Conservation (phyloP, 2,113 vertebrate species). For the Rhinogobius similis region DNA sequence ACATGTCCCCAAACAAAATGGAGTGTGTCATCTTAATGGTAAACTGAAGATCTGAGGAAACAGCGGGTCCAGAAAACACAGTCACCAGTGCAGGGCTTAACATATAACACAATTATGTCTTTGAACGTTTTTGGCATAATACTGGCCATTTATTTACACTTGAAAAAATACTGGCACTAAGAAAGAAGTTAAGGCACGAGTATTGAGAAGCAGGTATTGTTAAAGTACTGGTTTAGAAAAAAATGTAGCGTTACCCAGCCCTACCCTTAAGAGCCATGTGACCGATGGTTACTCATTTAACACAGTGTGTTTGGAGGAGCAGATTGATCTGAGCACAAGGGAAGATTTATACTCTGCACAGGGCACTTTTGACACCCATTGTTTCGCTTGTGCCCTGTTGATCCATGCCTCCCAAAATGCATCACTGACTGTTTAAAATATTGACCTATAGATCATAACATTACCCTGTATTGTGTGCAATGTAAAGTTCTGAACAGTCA, state of each 20-base stretch:
- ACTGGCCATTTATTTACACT: no score
- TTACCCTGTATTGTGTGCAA: constrained; percentile 81
- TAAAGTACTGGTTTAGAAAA: no score
- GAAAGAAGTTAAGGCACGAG: no score
- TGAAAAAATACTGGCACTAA: no score
- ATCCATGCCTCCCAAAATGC: constrained; percentile 88
- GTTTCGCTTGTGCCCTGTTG: constrained; percentile 85
- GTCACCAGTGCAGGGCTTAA: no score
- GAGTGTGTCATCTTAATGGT: no score
- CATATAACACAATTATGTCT: no score
- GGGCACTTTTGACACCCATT: constrained; percentile 90
- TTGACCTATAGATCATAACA: constrained; percentile 89
- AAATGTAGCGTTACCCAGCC: constrained; percentile 36
- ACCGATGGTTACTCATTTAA: constrained; percentile 84
- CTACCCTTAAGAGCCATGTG: constrained; percentile 71
- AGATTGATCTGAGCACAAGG: constrained; percentile 86
- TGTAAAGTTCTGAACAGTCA: neutral
- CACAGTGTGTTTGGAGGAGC: constrained; percentile 79
- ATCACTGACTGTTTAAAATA: constrained; percentile 96
- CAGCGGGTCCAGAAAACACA: no score
- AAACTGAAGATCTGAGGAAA: no score
- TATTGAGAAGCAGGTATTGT: no score
- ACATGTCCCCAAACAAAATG: no score
- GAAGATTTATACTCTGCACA: constrained; percentile 88
- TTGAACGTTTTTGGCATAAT: no score